A percentile compares a stretch with the other conserved stretches of the same genome.
phyloP scores from a whole-genome alignment of 2,113 vertebrate genomes.

The Halichoeres trimaculatus region DNA sequence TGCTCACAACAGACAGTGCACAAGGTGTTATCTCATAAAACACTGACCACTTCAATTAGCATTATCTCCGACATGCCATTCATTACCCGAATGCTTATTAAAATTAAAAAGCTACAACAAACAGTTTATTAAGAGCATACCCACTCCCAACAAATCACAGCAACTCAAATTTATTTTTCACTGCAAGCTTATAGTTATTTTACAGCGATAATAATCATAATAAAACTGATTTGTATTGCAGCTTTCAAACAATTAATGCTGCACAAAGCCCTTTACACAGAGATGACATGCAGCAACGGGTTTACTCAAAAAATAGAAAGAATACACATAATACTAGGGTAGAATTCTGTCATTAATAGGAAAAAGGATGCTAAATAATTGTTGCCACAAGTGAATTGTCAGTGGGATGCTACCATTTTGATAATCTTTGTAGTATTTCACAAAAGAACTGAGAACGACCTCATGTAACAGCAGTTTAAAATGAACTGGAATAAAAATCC shows the following conservation, averaged over 20 bases:
- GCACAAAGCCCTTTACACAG: not conserved
- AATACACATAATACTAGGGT: not conserved
- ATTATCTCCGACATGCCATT: constrained; percentile 15
- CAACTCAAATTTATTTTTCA: not conserved
- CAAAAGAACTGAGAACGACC: not conserved
- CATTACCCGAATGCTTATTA: not conserved
- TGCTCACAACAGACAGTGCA: constrained; percentile 10
- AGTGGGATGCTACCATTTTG: not conserved
- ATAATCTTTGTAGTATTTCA: not conserved
- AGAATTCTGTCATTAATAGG: not conserved
- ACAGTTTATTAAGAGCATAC: not conserved
- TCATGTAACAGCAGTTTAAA: not conserved
- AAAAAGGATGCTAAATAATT: not conserved
- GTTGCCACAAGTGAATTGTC: not conserved
- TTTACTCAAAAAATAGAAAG: not conserved
- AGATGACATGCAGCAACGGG: not conserved
- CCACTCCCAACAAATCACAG: not conserved
- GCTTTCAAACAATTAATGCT: not conserved
- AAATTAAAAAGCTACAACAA: constrained; percentile 4
- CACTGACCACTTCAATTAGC: constrained; percentile 20
- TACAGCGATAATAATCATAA: not conserved
- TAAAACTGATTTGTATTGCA: not conserved
- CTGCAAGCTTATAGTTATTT: not conserved
- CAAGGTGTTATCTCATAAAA: constrained; percentile 9
- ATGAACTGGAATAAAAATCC: not conserved